Evolutionary conservation across 2,797 vertebrate genomes (phyloP), one percentile per base, ranked within the genome.

Genomic region (Sebastiscus albofasciatus): DNA sequence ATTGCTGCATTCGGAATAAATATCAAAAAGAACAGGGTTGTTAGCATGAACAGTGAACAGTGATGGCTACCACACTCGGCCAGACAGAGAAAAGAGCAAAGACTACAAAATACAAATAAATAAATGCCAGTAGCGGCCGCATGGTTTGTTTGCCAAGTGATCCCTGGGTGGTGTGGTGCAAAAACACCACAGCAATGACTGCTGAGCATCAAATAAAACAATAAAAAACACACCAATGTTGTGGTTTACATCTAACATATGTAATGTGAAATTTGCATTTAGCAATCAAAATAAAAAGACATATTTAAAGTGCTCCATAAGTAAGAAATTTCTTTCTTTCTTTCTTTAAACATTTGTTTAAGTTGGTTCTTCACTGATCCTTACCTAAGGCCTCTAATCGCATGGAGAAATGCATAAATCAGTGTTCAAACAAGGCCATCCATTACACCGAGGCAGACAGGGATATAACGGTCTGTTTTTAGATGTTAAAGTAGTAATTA

Each of bases 401-500:
- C 81, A 77, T 16, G n/a, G 10, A 90, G 85, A 91, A 87, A 90
- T 70, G 54, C 62, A 78, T 77, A 87, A 79, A 73, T 83, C 67
- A 54, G 71, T 89, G 89, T 89, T 94, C 76, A 87, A 89, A 90
- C 88, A 89, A 90, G 83, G 81, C 79, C 89, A 56, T 87, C 84
- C 68, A 94, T 94, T 93, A 90, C 85, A 82, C 68, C 6, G 16
- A 85, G 84, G 74, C 81, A 88, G 83, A 76, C 70, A 11, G 64
- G 85, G 91, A 90, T 88, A 73, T 71, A 78, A 59, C 72, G 36
- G 65, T 82, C 85, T 86, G 79, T 83, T 90, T 91, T 87, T 76
- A 92, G 84, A 93, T 86, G 83, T 84, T 81, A 81, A 93, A 86
- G 84, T 87, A 73, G 86, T 94, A 94, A 96, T 95, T 93, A 94